Evolutionary conservation across 2,888 invertebrate genomes (phyloP), one percentile per base, ranked within the genome.

Genomic region (Hylaea fasciaria): DNA sequence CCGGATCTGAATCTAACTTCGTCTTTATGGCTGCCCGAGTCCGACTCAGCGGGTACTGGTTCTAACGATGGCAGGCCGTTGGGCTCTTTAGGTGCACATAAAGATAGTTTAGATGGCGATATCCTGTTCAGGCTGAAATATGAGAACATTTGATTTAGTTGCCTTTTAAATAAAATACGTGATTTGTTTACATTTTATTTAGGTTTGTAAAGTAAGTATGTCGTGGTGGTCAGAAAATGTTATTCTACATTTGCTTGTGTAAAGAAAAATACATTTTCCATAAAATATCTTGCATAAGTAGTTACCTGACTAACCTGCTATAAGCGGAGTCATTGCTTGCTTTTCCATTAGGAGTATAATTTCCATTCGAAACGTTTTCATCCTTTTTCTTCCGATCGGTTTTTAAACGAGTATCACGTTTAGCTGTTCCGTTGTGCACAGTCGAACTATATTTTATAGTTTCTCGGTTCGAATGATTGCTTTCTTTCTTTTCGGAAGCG

Each of bases 311-410:
- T 93, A 92, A 97, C 97, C 97, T 97, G 94, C 96, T 96, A 89
- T 97, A 97, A 55, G 97, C 97, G 29, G 97, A 97, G 86, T 97
- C 97, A 29, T 86, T 87, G 78, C 87, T 94, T 41, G 76, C 69
- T 74, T 85, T 89, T 52, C 86, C 89, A 66, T 82, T 89, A 12
- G 86, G 86, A 68, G 83, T 90, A 77, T 76, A 84, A 78, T 91
- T 87, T 65, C 84, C 91, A 69, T 89, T 91, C 54, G 80, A 66
- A 32, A 85, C 54, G 46, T 73, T 77, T 28, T 85, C 87, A 32
- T 70, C 72, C 68, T 89, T 91, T 66, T 87, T 85, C 70, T 86
- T 92, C 47, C 80, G 77, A 39, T 90, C 89, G 37, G 76, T 59
- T 73, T 87, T 88, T 41, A 74, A 68, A 43, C 85, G 82, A 45